phyloP scores from a whole-genome alignment of 2,888 invertebrate genomes.

The Hecatera dysodea region DNA sequence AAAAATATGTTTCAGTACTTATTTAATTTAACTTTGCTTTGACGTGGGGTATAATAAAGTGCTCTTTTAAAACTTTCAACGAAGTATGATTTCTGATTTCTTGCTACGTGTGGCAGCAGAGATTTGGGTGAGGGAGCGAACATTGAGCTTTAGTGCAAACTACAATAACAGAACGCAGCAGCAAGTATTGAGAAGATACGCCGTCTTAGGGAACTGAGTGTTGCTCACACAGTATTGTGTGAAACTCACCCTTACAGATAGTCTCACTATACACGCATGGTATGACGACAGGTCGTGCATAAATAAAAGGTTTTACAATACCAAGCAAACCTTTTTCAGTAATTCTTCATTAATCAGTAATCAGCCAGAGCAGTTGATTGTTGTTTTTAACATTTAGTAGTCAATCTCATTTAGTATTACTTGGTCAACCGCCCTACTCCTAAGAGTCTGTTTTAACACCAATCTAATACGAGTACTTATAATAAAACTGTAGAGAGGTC shows the following conservation, averaged over 20 bases:
- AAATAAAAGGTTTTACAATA: constrained; percentile 14
- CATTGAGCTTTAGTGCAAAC: neutral
- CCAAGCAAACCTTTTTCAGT: neutral
- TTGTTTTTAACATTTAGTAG: constrained; percentile 32
- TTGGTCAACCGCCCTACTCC: constrained; percentile 27
- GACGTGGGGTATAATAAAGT: no score
- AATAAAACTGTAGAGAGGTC: no score
- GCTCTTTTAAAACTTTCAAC: neutral
- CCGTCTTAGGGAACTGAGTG: neutral
- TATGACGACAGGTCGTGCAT: constrained; percentile 7
- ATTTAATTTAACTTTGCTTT: no score
- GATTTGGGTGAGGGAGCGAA: neutral
- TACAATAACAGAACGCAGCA: neutral
- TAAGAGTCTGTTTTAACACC: constrained; percentile 8
- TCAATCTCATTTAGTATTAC: constrained; percentile 23
- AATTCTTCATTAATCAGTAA: no score
- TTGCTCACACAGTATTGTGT: neutral
- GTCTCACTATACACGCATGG: neutral
- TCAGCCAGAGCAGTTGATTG: constrained; percentile 25
- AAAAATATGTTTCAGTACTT: no score
- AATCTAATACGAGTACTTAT: constrained; percentile 1
- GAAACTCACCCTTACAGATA: constrained; percentile 13
- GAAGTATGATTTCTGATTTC: neutral
- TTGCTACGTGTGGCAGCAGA: neutral
- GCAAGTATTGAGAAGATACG: no score